Evolutionary conservation across 2,113 vertebrate species (phyloP), one percentile per base, ranked within the genome.

Genomic region (Perca flavescens): DNA sequence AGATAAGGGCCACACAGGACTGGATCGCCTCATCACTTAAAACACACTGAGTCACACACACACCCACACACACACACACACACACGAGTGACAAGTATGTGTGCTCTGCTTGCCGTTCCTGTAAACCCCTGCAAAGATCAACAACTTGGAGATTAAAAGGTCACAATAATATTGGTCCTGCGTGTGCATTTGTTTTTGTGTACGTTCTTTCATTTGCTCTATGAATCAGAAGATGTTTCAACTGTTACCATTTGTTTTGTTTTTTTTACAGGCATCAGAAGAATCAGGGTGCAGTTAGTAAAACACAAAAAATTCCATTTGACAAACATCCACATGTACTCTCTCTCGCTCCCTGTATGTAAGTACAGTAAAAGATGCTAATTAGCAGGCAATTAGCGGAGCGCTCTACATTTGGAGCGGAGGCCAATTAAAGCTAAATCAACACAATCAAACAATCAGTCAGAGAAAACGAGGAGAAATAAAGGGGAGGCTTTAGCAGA

Each of bases 1-100:
- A 82, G 83, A 90, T 85, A 74, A 86, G 43, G 50, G 43, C 63
- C 85, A 1, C 64, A 52, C 5, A 52, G 78, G 80, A 84, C 43
- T 1, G 43, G 64, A 75, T 34, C 2, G 68, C 36, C 28, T 87
- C 80, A 75, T 70, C 81, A 82, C 74, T 75, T 67, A 68, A 81
- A 67, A 84, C 78, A 83, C 68, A 78, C 69, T 19, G 40, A 40
- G 40, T 40, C 1, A 1, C 11, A 28, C 22, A 64, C 49, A 52
- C 21, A 64, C 52, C 57, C 12, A 49, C 43, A 52, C 3, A 43
- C 28, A 60, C 28, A 43, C 28, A 61, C 28, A 61, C 58, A 34
- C 25, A 34, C 15, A 34, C 25, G 6, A 46, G 40, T 53, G 53
- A 75, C 36, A 50, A 6, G 31, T 21, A 17, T 9, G 64, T 67